Conservation (phyloP, 2,113 vertebrate genomes). For the Chrysemys picta region DNA sequence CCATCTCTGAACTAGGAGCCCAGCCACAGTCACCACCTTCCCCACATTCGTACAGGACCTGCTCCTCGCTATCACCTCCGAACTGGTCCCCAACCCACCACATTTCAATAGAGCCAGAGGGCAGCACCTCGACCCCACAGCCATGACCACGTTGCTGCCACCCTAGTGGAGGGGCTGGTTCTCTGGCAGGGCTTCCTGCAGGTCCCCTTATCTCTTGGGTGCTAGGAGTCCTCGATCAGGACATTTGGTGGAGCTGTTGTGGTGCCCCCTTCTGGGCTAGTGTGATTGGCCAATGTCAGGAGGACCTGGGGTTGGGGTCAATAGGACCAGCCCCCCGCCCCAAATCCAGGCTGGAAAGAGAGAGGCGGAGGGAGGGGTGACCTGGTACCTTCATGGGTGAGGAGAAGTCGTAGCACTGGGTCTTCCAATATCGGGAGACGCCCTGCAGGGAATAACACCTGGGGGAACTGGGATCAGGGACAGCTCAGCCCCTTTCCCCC, state of each 20-base stretch:
- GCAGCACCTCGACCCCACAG: too few relatives aligned
- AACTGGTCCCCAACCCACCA: too few relatives aligned
- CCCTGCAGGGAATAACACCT: not conserved
- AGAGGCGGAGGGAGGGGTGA: fast-evolving
- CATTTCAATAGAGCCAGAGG: too few relatives aligned
- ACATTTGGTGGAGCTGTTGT: not conserved
- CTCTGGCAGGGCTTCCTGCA: not conserved
- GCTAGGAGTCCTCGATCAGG: too few relatives aligned
- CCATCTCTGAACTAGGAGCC: not conserved
- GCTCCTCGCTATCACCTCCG: not conserved
- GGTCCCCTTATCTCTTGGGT: not conserved
- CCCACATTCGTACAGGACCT: not conserved
- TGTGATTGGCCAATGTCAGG: not conserved
- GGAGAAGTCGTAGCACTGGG: not conserved
- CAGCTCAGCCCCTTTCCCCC: too few relatives aligned
- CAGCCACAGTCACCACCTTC: not conserved
- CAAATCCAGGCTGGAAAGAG: too few relatives aligned
- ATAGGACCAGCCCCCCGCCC: not conserved
- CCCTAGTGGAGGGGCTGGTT: not conserved
- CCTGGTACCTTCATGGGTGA: not conserved
- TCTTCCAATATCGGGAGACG: not conserved
- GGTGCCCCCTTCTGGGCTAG: not conserved
- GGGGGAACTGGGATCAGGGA: not conserved
- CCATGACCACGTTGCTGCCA: not conserved
- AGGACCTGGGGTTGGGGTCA: not conserved